phyloP scores from a whole-genome alignment of 1,140 invertebrate species.

The Acromyrmex echinatior region DNA sequence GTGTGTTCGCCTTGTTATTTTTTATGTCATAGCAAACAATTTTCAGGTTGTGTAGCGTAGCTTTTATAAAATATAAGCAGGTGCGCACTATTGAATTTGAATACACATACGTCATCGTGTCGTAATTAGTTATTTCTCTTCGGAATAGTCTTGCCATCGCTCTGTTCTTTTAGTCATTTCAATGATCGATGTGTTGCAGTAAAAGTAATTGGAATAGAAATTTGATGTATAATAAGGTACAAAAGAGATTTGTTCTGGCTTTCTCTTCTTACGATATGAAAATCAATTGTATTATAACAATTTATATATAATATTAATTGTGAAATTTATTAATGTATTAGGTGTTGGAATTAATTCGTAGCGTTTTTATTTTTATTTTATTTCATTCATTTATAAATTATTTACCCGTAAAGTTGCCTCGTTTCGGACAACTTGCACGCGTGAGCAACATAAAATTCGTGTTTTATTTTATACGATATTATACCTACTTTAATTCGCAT shows the following conservation, averaged over 20 bases:
- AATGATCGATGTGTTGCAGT: conserved; percentile 45
- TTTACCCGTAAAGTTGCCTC: background rate
- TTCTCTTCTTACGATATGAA: conserved; percentile 2
- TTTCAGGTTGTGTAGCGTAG: background rate
- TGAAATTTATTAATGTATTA: background rate
- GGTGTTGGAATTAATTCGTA: too few species aligned
- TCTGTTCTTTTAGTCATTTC: conserved; percentile 48
- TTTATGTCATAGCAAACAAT: background rate
- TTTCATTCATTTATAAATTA: background rate
- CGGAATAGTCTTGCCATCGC: conserved; percentile 1
- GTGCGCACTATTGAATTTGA: conserved; percentile 42
- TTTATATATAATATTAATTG: background rate
- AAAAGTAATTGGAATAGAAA: conserved; percentile 50
- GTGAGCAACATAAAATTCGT: background rate
- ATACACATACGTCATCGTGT: conserved; percentile 33
- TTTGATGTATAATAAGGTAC: background rate
- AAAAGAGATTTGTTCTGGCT: conserved; percentile 2
- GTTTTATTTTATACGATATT: background rate
- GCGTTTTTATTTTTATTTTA: background rate
- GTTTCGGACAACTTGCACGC: too few species aligned
- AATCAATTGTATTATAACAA: background rate
- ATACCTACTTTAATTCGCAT: background rate
- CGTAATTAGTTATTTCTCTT: conserved; percentile 57
- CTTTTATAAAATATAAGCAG: conserved; percentile 29
- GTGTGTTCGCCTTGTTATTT: background rate